Base-by-base conservation (phyloP, 2,888 invertebrate species). In the Drosophila mayaguana region DNA sequence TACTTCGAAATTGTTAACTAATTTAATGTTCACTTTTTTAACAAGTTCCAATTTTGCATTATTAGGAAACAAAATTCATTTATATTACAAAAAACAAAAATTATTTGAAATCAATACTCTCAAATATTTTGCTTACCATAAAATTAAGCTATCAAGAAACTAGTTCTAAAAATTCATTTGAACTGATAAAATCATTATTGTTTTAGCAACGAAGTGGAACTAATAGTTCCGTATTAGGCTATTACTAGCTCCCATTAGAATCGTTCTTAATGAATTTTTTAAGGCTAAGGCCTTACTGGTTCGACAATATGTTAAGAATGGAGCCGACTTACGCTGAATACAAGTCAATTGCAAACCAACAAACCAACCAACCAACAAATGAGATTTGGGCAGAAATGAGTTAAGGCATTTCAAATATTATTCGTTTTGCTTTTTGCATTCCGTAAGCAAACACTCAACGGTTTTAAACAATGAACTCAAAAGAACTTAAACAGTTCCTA, bases 401-500 rank as follows among this genome's bases (percentile, higher is more conserved):
- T 32, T 50, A 1, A 3, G 48, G 48, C 34, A 16, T 56, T 62
- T 63, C 18, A 18, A 38, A 20, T 22, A 25, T 20, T 34, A 62
- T 57, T 54, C 28, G 8, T 8, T 18, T 28, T 14, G n/a, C 0
- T 48, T 9, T 38, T 54, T 22, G 2, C 34, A 45, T 46, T 28
- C 20, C 42, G 18, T 11, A 62, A 28, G 9, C 18, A 20, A 20
- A 16, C 38, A 67, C 67, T 72, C 64, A 76, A 74, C 14, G 79
- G 76, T 87, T 89, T 84, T 74, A 72, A 72, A 63, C 80, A 78
- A 68, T 83, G 72, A 86, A 67, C 66, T 63, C 43, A 68, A 34
- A 72, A 70, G 89, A 59, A 87, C 85, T 68, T 51, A 20, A 38
- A 63, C 46, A 68, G 84, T 85, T 85, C 84, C 84, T 85, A 89